Percentiles rank a stretch among this genome's conserved stretches.
phyloP scores from a whole-genome alignment of 2,888 invertebrate species.

The Sacculina carcini region DNA sequence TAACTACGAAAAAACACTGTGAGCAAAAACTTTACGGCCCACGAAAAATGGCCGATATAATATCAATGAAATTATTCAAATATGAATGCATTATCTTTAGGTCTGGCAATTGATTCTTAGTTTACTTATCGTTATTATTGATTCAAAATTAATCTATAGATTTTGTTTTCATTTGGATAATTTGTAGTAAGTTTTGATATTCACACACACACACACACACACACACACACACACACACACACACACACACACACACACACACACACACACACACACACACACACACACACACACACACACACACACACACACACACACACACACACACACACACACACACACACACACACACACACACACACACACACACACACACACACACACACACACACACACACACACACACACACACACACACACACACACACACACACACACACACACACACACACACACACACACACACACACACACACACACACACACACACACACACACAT shows the following conservation, averaged over 20 bases:
- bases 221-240: too few species aligned
- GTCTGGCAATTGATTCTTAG: too few species aligned
- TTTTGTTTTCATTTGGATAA: background rate
- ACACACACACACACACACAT: background rate
- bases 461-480: background rate
- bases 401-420: conserved; percentile 3
- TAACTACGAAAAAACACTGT: too few species aligned
- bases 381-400: background rate
- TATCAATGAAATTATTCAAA: background rate
- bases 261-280: background rate
- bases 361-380: background rate
- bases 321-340: background rate
- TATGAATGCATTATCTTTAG: background rate
- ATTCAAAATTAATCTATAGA: background rate
- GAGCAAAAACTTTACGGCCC: too few species aligned
- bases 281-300: background rate
- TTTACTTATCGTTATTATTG: too few species aligned
- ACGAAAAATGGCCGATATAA: too few species aligned
- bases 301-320: background rate
- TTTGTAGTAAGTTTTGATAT: background rate
- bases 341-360: background rate
- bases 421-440: conserved; percentile 1
- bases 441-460: background rate
- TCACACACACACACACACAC: background rate
- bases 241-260: background rate